Conservation (phyloP, 2,888 invertebrate species). For the Nasonia oneida region DNA sequence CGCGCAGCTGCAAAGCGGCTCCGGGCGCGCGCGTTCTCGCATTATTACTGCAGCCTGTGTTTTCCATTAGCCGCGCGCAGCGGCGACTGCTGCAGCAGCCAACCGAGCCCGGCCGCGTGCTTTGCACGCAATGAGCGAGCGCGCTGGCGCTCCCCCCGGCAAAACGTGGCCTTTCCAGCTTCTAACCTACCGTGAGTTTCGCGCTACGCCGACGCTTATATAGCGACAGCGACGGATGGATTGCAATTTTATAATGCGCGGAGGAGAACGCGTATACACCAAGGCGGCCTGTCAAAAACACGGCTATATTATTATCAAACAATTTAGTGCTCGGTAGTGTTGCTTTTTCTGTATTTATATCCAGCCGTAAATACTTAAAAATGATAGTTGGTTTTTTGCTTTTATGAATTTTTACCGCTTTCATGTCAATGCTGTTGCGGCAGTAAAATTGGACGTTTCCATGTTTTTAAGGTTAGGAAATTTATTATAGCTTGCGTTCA, state of each 20-base stretch:
- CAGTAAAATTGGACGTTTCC: neutral
- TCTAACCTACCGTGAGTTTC: constrained; percentile 25
- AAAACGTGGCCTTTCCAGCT: constrained; percentile 46
- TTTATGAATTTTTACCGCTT: neutral
- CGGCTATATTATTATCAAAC: no score
- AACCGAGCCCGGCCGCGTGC: constrained; percentile 29
- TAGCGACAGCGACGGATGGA: neutral
- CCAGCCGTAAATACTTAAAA: neutral
- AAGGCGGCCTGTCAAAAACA: neutral
- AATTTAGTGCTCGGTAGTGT: neutral
- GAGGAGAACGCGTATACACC: neutral
- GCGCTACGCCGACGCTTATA: neutral
- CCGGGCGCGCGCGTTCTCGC: constrained; percentile 11
- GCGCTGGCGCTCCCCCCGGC: constrained; percentile 12
- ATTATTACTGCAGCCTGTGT: neutral
- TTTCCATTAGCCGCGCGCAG: neutral
- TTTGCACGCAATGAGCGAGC: constrained; percentile 24
- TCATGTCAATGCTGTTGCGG: neutral
- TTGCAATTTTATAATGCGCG: neutral
- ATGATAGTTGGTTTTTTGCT: neutral
- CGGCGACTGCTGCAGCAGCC: neutral
- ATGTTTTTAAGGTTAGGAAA: no score
- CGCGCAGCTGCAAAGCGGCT: neutral
- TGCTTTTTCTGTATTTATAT: neutral
- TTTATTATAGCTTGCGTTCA: neutral